A percentile compares a stretch with the other conserved stretches of the same genome.
phyloP scores from a whole-genome alignment of 2,797 vertebrate species.

The Tolypeutes matacus region DNA sequence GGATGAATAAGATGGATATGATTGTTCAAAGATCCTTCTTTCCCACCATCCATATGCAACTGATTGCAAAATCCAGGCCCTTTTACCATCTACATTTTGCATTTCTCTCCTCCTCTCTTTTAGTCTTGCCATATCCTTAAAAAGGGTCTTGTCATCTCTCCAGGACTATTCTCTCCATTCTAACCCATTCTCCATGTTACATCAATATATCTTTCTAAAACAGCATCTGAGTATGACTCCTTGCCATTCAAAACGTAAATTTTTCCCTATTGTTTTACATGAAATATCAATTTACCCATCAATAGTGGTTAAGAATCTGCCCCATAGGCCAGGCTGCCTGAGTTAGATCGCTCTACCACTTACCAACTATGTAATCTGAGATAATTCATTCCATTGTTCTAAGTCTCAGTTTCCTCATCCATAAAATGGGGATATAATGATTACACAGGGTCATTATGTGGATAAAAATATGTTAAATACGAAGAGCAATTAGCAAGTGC shows the following conservation, averaged over 20 bases:
- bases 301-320: constrained; percentile 30
- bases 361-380: background rate
- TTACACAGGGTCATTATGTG: background rate
- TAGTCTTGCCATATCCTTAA: constrained; percentile 25
- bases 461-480: constrained; percentile 27
- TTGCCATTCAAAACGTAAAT: background rate
- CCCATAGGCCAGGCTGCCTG: background rate
- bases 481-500: background rate
- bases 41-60: background rate
- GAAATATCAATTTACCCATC: background rate
- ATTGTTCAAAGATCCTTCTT: constrained; percentile 23
- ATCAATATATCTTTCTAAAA: constrained; percentile 37
- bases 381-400: background rate
- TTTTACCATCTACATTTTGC: constrained; percentile 7
- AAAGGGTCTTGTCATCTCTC: background rate
- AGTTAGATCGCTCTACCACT: background rate
- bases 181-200: background rate
- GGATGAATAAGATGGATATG: background rate
- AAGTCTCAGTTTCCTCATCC: constrained; percentile 1
- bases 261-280: background rate
- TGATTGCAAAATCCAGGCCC: constrained; percentile 29
- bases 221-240: background rate
- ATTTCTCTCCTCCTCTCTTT: background rate
- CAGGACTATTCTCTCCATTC: background rate
- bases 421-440: background rate